Evolutionary conservation across 2,797 vertebrate species (phyloP).

Genomic region (Melanotaenia pygmaea): DNA sequence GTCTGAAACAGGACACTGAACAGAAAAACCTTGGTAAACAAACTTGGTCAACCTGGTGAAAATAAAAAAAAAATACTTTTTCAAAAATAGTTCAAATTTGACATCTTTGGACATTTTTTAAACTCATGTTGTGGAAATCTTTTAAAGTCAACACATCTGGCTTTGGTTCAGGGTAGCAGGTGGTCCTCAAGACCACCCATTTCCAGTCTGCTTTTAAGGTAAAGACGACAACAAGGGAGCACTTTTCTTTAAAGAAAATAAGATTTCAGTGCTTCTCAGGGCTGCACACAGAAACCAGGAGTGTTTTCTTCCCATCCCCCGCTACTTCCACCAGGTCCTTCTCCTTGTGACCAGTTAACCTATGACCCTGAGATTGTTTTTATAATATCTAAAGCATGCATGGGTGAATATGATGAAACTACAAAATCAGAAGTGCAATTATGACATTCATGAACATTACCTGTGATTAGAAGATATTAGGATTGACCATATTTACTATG

Average conservation of each 20-base stretch:
- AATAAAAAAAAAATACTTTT: no score
- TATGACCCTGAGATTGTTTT: no score
- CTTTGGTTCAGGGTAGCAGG: conserved; percentile 35
- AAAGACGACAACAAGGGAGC: background rate
- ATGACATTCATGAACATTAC: no score
- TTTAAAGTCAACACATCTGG: conserved; percentile 5
- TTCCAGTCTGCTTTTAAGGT: background rate
- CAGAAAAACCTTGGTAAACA: conserved; percentile 21
- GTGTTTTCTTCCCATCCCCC: conserved; percentile 30
- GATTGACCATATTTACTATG: no score
- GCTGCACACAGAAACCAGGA: conserved; percentile 44
- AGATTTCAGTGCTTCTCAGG: conserved; percentile 37
- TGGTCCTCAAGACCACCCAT: background rate
- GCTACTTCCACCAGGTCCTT: conserved; percentile 36
- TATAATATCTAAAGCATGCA: no score
- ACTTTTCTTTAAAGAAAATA: conserved; percentile 14
- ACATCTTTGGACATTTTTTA: no score
- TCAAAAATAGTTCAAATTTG: no score
- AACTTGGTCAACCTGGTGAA: conserved; percentile 3
- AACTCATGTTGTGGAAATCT: no score
- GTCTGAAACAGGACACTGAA: conserved; percentile 54
- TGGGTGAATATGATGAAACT: no score
- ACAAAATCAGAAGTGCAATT: no score
- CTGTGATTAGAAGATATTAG: no score
- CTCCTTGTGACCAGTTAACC: background rate